Conservation (phyloP, 2,113 vertebrate species). For the Phoxinus phoxinus region DNA sequence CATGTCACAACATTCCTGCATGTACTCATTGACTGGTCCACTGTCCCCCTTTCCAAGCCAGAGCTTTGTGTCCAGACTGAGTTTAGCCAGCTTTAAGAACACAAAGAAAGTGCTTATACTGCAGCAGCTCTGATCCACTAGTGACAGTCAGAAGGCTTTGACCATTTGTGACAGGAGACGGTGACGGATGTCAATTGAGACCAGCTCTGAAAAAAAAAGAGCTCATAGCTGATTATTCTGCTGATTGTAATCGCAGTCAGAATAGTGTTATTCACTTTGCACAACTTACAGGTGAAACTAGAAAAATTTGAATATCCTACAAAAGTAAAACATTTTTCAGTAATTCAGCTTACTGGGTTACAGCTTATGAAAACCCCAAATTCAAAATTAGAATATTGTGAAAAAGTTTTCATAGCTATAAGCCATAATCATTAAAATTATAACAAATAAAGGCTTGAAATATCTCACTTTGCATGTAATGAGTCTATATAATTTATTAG, state of each 20-base stretch:
- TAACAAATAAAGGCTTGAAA: too few relatives aligned
- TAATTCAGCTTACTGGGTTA: too few relatives aligned
- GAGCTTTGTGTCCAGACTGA: constrained; percentile 62
- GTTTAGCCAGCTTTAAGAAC: constrained; percentile 69
- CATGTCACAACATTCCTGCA: constrained; percentile 58
- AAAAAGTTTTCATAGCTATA: too few relatives aligned
- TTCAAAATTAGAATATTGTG: too few relatives aligned
- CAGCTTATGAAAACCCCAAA: too few relatives aligned
- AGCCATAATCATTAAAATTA: too few relatives aligned
- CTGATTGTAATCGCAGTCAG: background rate
- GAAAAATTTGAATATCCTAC: too few relatives aligned
- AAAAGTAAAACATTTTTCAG: too few relatives aligned
- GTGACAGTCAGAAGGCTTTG: constrained; percentile 61
- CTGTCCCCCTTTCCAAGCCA: constrained; percentile 53
- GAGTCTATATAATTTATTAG: too few relatives aligned
- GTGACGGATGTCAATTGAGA: constrained; percentile 17
- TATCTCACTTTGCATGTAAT: too few relatives aligned
- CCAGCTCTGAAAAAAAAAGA: background rate
- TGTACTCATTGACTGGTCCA: constrained; percentile 55
- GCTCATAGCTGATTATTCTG: constrained; percentile 10
- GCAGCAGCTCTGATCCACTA: constrained; percentile 48
- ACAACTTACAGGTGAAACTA: too few relatives aligned
- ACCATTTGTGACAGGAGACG: constrained; percentile 63
- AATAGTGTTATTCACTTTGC: background rate
- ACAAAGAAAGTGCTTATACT: constrained; percentile 74